Percentiles rank a stretch among this genome's conserved stretches.
phyloP scores from a whole-genome alignment of 2,888 invertebrate species.

The Eilema caniola region DNA sequence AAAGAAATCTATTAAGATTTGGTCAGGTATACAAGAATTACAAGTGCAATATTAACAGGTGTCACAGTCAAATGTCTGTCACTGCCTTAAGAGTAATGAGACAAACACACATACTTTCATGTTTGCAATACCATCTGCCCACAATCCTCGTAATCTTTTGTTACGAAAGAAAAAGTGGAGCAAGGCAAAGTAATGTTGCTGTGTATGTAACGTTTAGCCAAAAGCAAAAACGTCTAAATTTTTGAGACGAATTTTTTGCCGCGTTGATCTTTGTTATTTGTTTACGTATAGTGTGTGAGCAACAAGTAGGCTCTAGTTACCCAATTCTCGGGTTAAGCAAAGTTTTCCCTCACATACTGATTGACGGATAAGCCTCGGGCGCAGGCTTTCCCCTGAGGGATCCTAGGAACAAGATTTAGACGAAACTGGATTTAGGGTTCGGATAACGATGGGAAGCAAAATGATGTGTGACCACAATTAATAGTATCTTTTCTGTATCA shows the following conservation, averaged over 20 bases:
- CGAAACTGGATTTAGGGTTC: no score
- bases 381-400: no score
- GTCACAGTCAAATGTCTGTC: slow-evolving; percentile 8
- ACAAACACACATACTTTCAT: slow-evolving; percentile 53
- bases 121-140: slow-evolving; percentile 57
- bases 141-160: slow-evolving; percentile 57
- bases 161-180: slow-evolving; percentile 67
- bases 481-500: no score
- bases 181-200: slow-evolving; percentile 58
- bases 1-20: no score
- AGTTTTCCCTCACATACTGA: no score
- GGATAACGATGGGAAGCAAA: no score
- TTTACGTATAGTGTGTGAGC: neutral
- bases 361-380: no score
- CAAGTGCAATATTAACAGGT: neutral
- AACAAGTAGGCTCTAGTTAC: no score
- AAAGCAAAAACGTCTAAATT: slow-evolving; percentile 1
- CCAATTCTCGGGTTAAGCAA: no score
- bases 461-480: no score
- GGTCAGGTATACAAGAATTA: no score
- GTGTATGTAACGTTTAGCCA: slow-evolving; percentile 14
- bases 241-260: neutral
- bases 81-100: slow-evolving; percentile 17
- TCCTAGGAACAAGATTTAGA: no score
- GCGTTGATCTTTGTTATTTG: neutral